Conservation (phyloP, 1,140 invertebrate species). For the Drosophila nasuta region DNA sequence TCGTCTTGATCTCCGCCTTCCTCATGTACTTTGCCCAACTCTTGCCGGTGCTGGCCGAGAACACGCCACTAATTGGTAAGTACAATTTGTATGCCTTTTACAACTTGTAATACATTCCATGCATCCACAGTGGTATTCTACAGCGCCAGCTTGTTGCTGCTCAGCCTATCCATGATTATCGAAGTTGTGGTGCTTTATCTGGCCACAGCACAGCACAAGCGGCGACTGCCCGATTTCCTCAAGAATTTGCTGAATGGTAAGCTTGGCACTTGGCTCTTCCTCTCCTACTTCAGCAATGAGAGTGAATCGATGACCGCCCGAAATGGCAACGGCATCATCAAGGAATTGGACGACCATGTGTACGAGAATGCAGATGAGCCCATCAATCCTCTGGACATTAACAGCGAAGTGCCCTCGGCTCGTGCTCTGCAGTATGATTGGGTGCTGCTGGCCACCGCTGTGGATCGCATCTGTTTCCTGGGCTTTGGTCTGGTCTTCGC, state of each 20-base stretch:
- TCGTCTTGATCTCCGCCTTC: conserved; percentile 87
- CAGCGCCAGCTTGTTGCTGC: conserved; percentile 87
- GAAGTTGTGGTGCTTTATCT: conserved; percentile 88
- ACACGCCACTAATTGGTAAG: conserved; percentile 88
- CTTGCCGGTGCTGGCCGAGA: conserved; percentile 87
- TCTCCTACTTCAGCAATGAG: conserved; percentile 75
- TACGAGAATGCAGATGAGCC: conserved; percentile 80
- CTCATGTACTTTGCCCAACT: conserved; percentile 88
- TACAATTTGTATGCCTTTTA: background rate
- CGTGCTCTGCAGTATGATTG: conserved; percentile 87
- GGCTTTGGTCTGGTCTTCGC: conserved; percentile 85
- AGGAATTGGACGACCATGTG: conserved; percentile 76
- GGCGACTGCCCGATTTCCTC: conserved; percentile 86
- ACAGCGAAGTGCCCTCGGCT: conserved; percentile 82
- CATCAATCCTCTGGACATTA: conserved; percentile 69
- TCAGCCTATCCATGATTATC: conserved; percentile 87
- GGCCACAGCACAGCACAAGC: conserved; percentile 85
- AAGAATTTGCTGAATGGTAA: conserved; percentile 86
- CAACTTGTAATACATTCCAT: background rate
- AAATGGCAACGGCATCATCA: conserved; percentile 46
- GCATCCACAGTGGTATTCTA: conserved; percentile 84
- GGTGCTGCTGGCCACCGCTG: conserved; percentile 87
- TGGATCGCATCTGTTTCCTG: conserved; percentile 88
- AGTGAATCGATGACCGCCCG: conserved; percentile 33
- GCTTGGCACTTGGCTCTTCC: conserved; percentile 86